A percentile compares a stretch with the other conserved stretches of the same genome.
phyloP scores from a whole-genome alignment of 2,888 invertebrate genomes.

The Melikaiella ostensackeni region DNA sequence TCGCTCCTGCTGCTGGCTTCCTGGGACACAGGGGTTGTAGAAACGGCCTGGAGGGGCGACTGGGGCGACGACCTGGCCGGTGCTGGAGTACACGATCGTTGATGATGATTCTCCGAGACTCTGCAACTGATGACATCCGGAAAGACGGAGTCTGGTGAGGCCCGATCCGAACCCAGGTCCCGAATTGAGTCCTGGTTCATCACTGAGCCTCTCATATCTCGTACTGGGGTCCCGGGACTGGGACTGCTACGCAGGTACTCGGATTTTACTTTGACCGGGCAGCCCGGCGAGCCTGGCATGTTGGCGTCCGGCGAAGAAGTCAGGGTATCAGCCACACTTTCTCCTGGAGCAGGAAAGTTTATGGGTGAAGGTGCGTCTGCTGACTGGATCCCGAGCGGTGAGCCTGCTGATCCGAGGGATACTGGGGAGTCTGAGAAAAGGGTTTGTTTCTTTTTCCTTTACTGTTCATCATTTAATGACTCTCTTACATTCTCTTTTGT shows the following conservation, averaged over 20 bases:
- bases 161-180: constrained; percentile 78
- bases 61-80: constrained; percentile 77
- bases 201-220: constrained; percentile 79
- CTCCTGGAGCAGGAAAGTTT: constrained; percentile 82
- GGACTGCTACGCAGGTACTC: constrained; percentile 79
- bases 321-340: constrained; percentile 95
- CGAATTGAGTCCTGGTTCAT: constrained; percentile 50
- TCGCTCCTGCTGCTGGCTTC: constrained; percentile 67
- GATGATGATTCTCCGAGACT: constrained; percentile 67
- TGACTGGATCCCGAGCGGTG: constrained; percentile 74
- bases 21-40: constrained; percentile 72
- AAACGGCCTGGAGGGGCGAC: constrained; percentile 77
- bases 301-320: constrained; percentile 95
- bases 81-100: constrained; percentile 68
- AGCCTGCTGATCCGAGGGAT: constrained; percentile 76
- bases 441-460: constrained; percentile 48
- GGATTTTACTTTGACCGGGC: constrained; percentile 75
- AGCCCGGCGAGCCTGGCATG: constrained; percentile 88
- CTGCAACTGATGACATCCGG: constrained; percentile 79
- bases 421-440: constrained; percentile 75
- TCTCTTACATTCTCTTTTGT: constrained; percentile 25
- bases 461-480: constrained; percentile 43
- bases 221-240: constrained; percentile 79
- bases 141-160: constrained; percentile 80
- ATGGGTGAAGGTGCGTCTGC: constrained; percentile 75